Percentiles rank a stretch among this genome's conserved stretches.
Conservation (phyloP, 2,888 invertebrate genomes). For the Acanthococcus lagerstroemiae region DNA sequence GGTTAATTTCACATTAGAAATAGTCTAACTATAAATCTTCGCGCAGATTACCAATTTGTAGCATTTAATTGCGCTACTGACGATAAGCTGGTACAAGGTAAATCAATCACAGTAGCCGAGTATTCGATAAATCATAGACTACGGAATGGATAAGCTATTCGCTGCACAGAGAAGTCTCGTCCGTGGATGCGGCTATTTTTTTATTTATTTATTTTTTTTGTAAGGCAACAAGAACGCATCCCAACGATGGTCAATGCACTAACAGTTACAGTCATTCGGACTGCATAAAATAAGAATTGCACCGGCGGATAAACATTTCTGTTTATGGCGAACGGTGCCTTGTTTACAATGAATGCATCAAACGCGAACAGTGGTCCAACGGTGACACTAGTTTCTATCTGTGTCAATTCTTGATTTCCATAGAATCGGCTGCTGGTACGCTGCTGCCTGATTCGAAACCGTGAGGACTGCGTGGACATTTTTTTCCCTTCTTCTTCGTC, state of each 20-base stretch:
- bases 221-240: not conserved
- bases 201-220: not conserved
- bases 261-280: too few relatives aligned
- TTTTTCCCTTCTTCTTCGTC: too few relatives aligned
- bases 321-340: constrained; percentile 3
- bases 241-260: constrained; percentile 7
- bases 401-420: constrained; percentile 20
- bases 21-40: constrained; percentile 19
- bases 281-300: too few relatives aligned
- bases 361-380: constrained; percentile 12
- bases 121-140: constrained; percentile 27
- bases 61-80: constrained; percentile 28
- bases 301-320: not conserved
- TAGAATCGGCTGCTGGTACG: constrained; percentile 17
- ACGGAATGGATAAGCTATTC: constrained; percentile 12
- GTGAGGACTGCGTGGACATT: too few relatives aligned
- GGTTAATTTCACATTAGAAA: constrained; percentile 26
- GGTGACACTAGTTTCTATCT: constrained; percentile 4
- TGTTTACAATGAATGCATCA: constrained; percentile 14
- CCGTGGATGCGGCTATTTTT: not conserved
- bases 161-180: not conserved
- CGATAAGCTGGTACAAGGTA: constrained; percentile 25
- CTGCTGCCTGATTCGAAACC: too few relatives aligned
- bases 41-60: constrained; percentile 27
- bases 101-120: constrained; percentile 25